Conservation (phyloP, 1,140 invertebrate genomes). For the Zaprionus taronus region DNA sequence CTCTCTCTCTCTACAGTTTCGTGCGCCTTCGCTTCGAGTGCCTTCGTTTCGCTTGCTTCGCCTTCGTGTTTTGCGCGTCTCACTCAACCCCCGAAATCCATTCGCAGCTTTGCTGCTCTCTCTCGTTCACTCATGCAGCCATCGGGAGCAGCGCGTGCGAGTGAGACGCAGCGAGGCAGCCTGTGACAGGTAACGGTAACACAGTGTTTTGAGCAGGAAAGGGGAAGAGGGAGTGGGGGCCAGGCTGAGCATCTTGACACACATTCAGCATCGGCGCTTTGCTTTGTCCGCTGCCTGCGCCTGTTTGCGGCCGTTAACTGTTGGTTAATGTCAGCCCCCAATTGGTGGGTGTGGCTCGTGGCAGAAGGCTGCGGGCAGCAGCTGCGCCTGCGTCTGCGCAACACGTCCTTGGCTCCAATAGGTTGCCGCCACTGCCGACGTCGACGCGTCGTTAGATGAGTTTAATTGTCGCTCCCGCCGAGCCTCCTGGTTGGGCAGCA, state of each 20-base stretch:
- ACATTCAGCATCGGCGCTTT: slow-evolving; percentile 43
- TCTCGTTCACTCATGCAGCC: slow-evolving; percentile 27
- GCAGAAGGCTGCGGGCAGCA: neutral
- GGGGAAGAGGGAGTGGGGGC: neutral
- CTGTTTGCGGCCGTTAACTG: slow-evolving; percentile 58
- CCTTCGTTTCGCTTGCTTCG: neutral
- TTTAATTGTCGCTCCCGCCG: slow-evolving; percentile 66
- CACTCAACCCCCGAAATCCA: slow-evolving; percentile 66
- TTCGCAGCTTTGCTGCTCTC: slow-evolving; percentile 31
- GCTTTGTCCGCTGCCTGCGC: slow-evolving; percentile 23
- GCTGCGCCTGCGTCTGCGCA: slow-evolving; percentile 66
- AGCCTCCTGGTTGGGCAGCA: slow-evolving; percentile 69
- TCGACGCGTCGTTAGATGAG: slow-evolving; percentile 42
- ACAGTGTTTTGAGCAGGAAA: neutral
- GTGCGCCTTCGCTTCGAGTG: neutral
- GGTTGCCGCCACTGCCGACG: slow-evolving; percentile 45
- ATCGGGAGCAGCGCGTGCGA: neutral
- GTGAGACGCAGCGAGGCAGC: slow-evolving; percentile 43
- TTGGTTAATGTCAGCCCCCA: slow-evolving; percentile 62
- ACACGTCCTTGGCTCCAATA: slow-evolving; percentile 69
- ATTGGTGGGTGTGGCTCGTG: slow-evolving; percentile 65
- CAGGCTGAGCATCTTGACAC: slow-evolving; percentile 61
- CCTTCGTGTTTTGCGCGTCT: slow-evolving; percentile 18
- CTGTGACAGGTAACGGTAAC: slow-evolving; percentile 60
- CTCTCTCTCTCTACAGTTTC: too few relatives aligned